These are phyloP conservation scores for Drosophila prostipennis DNA, from an alignment of 2,888 invertebrate genomes.

Conservation along the genomic window DNA sequence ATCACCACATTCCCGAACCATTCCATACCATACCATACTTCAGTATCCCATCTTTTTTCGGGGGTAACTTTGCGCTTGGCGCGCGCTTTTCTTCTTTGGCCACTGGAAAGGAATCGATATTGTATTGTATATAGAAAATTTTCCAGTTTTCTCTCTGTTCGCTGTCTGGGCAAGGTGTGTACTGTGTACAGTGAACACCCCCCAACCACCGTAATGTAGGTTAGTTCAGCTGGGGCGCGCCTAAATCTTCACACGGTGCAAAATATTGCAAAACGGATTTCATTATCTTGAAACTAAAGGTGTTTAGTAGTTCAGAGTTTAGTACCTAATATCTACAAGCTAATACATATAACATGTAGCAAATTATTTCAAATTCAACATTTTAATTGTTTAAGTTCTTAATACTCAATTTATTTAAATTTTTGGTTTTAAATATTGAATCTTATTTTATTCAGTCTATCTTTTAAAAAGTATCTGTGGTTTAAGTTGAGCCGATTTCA, in stretches of 20 bases:
- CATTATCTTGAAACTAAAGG: neutral
- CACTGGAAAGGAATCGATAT: constrained; percentile 67
- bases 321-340: no score
- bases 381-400: no score
- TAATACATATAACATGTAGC: neutral
- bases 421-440: no score
- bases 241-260: constrained; percentile 27
- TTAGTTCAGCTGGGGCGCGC: constrained; percentile 60
- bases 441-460: no score
- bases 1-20: neutral
- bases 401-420: no score
- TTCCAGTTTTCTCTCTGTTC: constrained; percentile 43
- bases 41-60: constrained; percentile 9
- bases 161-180: constrained; percentile 47
- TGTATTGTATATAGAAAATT: constrained; percentile 54
- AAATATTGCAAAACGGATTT: neutral
- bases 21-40: no score
- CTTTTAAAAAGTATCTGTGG: no score
- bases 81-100: constrained; percentile 46
- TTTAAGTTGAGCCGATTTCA: no score
- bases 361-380: no score
- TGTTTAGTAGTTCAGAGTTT: no score
- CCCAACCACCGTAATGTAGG: constrained; percentile 66
- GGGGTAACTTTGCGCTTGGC: constrained; percentile 65
- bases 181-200: constrained; percentile 10